Percentiles rank a stretch among this genome's conserved stretches.
phyloP scores from a whole-genome alignment of 2,797 vertebrate genomes.

The Arremon brunneinucha region DNA sequence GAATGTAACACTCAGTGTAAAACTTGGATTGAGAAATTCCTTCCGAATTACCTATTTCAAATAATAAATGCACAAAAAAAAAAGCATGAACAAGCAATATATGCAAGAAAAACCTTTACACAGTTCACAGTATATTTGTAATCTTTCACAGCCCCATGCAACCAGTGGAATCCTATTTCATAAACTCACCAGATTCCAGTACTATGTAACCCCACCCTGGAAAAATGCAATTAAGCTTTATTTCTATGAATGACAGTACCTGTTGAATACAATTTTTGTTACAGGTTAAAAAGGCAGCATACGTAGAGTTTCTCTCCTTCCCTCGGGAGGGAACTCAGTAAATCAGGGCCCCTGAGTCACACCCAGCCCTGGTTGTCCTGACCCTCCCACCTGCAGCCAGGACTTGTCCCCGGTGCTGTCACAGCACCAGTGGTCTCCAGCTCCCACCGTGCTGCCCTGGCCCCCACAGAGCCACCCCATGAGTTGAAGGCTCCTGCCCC shows the following conservation, averaged over 20 bases:
- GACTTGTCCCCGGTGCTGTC: rapidly evolving
- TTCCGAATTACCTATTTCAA: background rate
- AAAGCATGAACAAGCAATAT: background rate
- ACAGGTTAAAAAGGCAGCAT: background rate
- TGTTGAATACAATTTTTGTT: background rate
- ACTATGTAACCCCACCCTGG: background rate
- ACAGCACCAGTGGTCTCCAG: rapidly evolving
- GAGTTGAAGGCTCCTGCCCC: no score
- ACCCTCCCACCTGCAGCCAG: background rate
- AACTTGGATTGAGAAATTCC: background rate
- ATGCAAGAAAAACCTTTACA: background rate
- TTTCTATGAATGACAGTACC: background rate
- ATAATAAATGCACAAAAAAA: background rate
- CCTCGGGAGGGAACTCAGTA: background rate
- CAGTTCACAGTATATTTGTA: background rate
- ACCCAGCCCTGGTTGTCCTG: background rate
- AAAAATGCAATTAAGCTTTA: background rate
- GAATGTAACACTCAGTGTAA: background rate
- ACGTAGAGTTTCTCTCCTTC: background rate
- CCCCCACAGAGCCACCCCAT: no score
- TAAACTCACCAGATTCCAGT: background rate
- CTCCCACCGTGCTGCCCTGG: background rate
- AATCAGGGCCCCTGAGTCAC: background rate
- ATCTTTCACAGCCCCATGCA: background rate
- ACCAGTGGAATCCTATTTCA: background rate